A percentile compares a stretch with the other conserved stretches of the same genome.
Evolutionary conservation across 2,888 invertebrate species (phyloP).

Genomic region (Drosophila nigricruria): DNA sequence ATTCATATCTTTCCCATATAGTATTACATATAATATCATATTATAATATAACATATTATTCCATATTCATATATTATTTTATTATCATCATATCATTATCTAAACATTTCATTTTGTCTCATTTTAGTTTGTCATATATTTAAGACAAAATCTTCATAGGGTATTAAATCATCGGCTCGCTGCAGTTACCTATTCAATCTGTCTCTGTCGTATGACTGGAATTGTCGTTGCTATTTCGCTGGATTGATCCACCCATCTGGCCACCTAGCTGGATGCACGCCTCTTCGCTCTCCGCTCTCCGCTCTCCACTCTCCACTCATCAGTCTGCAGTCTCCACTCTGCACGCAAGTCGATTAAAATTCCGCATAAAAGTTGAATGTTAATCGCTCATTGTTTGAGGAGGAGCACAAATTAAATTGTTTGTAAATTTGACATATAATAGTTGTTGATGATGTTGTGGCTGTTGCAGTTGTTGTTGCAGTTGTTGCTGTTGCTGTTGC

Average conservation of each 20-base stretch:
- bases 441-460: conserved; percentile 35
- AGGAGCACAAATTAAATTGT: conserved; percentile 76
- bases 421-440: conserved; percentile 73
- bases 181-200: background rate
- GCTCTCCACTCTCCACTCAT: background rate
- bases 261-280: conserved; percentile 26
- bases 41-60: no score
- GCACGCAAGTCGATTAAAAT: conserved; percentile 74
- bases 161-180: background rate
- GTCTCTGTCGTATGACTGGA: conserved; percentile 8
- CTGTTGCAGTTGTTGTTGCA: background rate
- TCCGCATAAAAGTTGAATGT: conserved; percentile 71
- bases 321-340: conserved; percentile 21
- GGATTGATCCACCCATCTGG: conserved; percentile 54
- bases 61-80: no score
- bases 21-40: no score
- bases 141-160: background rate
- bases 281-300: background rate
- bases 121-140: background rate
- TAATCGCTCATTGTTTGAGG: conserved; percentile 76
- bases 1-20: no score
- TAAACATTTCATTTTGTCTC: background rate
- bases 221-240: conserved; percentile 27
- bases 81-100: background rate
- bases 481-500: conserved; percentile 11